Evolutionary conservation across 2,113 vertebrate species (phyloP).

Genomic region (Hydrolagus affinis): DNA sequence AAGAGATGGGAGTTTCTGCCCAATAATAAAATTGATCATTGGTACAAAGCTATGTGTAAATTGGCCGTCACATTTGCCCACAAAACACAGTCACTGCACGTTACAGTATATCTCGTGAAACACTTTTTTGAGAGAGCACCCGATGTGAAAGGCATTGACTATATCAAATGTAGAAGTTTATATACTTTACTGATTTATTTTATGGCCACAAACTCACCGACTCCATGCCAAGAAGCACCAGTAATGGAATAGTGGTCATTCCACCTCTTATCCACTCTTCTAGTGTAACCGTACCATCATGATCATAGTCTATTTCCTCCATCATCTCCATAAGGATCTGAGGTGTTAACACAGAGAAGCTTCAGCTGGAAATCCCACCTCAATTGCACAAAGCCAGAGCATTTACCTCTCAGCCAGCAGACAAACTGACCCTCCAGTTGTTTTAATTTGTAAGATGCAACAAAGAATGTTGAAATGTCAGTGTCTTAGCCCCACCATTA

Average conservation of each 20-base stretch:
- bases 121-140: background rate
- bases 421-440: too few relatives aligned
- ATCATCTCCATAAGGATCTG: conserved; percentile 65
- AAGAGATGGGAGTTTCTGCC: too few relatives aligned
- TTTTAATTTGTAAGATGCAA: background rate
- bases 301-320: conserved; percentile 79
- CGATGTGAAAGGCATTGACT: background rate
- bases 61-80: too few relatives aligned
- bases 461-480: background rate
- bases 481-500: background rate
- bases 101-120: too few relatives aligned
- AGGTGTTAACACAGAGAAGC: background rate
- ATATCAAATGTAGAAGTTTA: background rate
- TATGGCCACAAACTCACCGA: conserved; percentile 51
- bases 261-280: conserved; percentile 91
- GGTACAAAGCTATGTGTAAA: too few relatives aligned
- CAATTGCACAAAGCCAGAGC: too few relatives aligned
- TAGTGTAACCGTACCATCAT: conserved; percentile 76
- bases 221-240: conserved; percentile 88
- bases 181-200: background rate
- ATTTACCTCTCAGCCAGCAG: too few relatives aligned
- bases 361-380: too few relatives aligned
- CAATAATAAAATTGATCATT: too few relatives aligned
- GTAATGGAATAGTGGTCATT: conserved; percentile 85
- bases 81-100: too few relatives aligned